Evolutionary conservation across 1,140 invertebrate genomes (phyloP), one percentile per base, ranked within the genome.

Genomic region (Paralvinella palmiformis): DNA sequence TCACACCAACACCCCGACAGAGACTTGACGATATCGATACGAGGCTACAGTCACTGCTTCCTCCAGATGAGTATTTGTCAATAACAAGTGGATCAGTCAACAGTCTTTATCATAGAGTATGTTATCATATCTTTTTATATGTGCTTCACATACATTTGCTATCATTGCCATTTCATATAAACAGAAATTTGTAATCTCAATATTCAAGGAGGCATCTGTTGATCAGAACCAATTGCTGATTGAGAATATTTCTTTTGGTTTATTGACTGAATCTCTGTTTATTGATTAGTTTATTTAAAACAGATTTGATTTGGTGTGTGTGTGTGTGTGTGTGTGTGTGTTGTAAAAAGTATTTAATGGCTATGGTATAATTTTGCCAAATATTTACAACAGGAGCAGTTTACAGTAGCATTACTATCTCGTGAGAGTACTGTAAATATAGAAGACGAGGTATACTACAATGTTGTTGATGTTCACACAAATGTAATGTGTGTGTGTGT

Each of bases 1-100:
- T 68, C 64, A 44, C 50, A n/a, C 72, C 72, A 32, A 70, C 70
- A 10, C 73, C 75, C 29, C 53, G 65, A 48, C 59, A 65, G 41
- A 57, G 63, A 10, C 64, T 77, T 33, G 57, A 67, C 29, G 56
- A 62, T 48, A 77, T 77, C 33, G 73, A 77, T 56, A 55, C 68
- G 57, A 50, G 67, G 45, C 63, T 77, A 37, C 71, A 68, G 48
- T 29, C 53, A 2, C 59, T 77, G 0, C 55, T 77, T 55, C 71
- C 75, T 7, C 62, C 68, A 24, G 73, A 75, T 27, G 71, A 75
- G 10, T 77, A 67, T 70, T 53, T 63, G 33, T 69, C 72, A 17
- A 61, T 64, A 7, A 33, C 20, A 29, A 45, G 15, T 17, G 22
- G 33, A 10, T 22, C 31, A n/a, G n/a, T 22, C 17, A 62, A 41